A percentile compares a stretch with the other conserved stretches of the same genome.
phyloP scores from a whole-genome alignment of 2,888 invertebrate species.

The Achlya flavicornis region DNA sequence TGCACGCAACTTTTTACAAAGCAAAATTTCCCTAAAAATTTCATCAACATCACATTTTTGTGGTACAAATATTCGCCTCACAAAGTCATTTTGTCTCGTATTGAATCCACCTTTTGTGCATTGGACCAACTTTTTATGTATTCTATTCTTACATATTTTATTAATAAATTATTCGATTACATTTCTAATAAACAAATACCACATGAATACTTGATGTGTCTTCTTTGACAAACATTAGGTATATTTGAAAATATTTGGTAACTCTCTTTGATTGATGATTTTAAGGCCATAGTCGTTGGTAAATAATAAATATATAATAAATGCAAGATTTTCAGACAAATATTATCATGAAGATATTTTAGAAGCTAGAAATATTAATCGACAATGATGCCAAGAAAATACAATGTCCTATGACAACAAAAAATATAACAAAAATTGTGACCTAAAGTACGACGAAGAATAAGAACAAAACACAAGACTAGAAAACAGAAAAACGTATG shows the following conservation, averaged over 20 bases:
- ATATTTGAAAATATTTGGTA: slow-evolving; percentile 42
- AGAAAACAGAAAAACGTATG: slow-evolving; percentile 11
- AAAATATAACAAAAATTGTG: neutral
- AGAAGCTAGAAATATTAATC: too few relatives aligned
- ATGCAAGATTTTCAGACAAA: too few relatives aligned
- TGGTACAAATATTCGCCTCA: too few relatives aligned
- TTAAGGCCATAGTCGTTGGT: slow-evolving; percentile 9
- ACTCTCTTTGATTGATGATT: slow-evolving; percentile 39
- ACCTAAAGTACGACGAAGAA: neutral
- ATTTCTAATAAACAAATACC: neutral
- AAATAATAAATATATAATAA: slow-evolving; percentile 9
- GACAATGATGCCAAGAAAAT: too few relatives aligned
- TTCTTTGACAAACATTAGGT: slow-evolving; percentile 27
- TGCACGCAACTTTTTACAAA: too few relatives aligned
- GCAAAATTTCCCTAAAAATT: too few relatives aligned
- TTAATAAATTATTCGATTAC: neutral
- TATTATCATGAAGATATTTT: too few relatives aligned
- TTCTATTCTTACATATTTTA: neutral
- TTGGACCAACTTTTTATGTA: neutral
- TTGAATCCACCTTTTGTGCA: too few relatives aligned
- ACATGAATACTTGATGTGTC: slow-evolving; percentile 19
- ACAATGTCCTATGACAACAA: neutral
- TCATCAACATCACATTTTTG: too few relatives aligned
- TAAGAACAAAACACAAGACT: slow-evolving; percentile 4
- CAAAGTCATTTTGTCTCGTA: too few relatives aligned